Evolutionary conservation across 2,888 invertebrate genomes (phyloP), one percentile per base, ranked within the genome.

Genomic region (Aphelenchoides bicaudatus): DNA sequence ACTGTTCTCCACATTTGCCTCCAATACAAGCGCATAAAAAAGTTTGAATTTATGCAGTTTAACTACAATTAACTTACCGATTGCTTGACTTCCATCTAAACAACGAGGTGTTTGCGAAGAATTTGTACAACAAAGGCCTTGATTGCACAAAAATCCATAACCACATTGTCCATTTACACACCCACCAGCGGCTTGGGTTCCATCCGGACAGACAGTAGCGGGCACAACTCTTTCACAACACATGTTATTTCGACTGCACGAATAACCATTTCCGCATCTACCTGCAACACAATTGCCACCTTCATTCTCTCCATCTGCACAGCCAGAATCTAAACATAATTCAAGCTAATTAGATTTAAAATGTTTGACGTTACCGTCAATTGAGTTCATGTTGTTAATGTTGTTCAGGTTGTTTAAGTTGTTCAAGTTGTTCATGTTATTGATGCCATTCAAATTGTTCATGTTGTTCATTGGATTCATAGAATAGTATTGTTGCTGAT

Each of bases 121-220:
- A 52, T 71, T 68, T 31, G 71, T 65, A 55, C 79, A 79, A 68
- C 79, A 79, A 46, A 79, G 67, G 13, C 76, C 75, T 58, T 77
- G 76, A 46, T 65, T 66, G 68, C 79, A 79, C 38, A 71, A 72
- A 70, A 78, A 79, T 51, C 78, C 78, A 29, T 67, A 64, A 43
- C 77, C 77, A 64, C 79, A 79, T 31, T 68, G 70, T 39, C 76
- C 75, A 66, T 74, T 76, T 49, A 79, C 77, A 53, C 79, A 79
- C 25, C 72, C 72, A 54, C 79, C 78, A 27, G 75, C 78, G 6
- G 78, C 75, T 57, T 78, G 76, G 16, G 75, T 74, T 50, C 76
- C 75, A 63, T 78, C 78, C n/a, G 76, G 66, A 64, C 78, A 78
- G 28, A 77, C 71, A n/a, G n/a, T n/a, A n/a, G n/a, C n/a, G n/a